Evolutionary conservation across 2,797 vertebrate species (phyloP).

Genomic region (Pipistrellus nathusii): DNA sequence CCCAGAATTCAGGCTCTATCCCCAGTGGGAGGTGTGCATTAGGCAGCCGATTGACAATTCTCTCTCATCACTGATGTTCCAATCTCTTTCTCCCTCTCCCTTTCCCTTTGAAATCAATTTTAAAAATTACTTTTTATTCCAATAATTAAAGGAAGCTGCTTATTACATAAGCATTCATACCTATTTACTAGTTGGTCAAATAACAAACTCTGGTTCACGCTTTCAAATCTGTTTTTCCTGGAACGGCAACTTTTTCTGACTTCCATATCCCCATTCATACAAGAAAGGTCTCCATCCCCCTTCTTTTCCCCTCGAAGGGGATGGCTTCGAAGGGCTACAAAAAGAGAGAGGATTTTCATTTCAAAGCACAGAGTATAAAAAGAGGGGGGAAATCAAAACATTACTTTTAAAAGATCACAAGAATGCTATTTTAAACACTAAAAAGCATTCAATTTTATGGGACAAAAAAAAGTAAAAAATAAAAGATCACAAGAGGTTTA

Average conservation of each 20-base stretch:
- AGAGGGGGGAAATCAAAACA: constrained; percentile 56
- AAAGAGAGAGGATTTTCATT: constrained; percentile 84
- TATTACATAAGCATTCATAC: constrained; percentile 87
- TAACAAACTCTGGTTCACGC: constrained; percentile 98
- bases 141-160: constrained; percentile 49
- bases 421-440: neutral
- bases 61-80: no score
- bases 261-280: constrained; percentile 97
- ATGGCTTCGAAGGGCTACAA: constrained; percentile 94
- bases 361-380: constrained; percentile 78
- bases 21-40: no score
- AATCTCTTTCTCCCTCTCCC: no score
- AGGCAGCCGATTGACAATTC: no score
- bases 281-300: constrained; percentile 94
- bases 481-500: constrained; percentile 74
- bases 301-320: constrained; percentile 93
- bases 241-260: constrained; percentile 97
- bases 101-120: no score
- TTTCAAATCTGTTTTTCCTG: constrained; percentile 98
- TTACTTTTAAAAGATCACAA: constrained; percentile 76
- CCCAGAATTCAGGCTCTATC: no score
- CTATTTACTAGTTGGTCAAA: constrained; percentile 99
- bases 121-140: neutral
- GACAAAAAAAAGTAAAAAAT: neutral
- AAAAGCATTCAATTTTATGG: no score